These are phyloP conservation scores for Bagarius yarrelli DNA, from an alignment of 2,113 vertebrate species.

Conservation along the genomic window DNA sequence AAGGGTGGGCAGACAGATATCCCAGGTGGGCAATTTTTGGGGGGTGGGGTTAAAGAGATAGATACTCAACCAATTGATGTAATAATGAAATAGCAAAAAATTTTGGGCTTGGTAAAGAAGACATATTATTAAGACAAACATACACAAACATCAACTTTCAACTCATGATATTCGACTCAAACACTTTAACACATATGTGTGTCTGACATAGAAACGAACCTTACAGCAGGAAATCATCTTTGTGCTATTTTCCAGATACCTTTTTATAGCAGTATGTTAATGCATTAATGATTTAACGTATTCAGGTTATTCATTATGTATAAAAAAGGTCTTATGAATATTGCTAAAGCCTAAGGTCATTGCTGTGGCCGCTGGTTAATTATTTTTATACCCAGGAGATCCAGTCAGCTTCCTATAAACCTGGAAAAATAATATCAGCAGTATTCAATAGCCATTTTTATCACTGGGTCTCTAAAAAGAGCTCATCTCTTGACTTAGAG, in stretches of 20 bases:
- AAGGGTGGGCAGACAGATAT: too few species aligned
- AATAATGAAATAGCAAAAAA: too few species aligned
- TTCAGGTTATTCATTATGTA: conserved; percentile 55
- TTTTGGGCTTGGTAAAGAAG: too few species aligned
- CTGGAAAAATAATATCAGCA: conserved; percentile 3
- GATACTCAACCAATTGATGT: too few species aligned
- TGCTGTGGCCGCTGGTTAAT: conserved; percentile 41
- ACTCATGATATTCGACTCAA: background rate
- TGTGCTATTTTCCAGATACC: conserved; percentile 2
- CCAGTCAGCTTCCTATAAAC: conserved; percentile 20
- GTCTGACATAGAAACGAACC: conserved; percentile 38
- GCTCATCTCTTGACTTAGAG: conserved; percentile 23
- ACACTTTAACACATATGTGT: background rate
- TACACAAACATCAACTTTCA: background rate
- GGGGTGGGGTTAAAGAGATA: too few species aligned
- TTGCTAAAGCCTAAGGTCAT: conserved; percentile 45
- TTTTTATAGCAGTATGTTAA: conserved; percentile 27
- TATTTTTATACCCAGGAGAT: conserved; percentile 48
- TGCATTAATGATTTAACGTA: conserved; percentile 42
- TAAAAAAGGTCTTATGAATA: conserved; percentile 42
- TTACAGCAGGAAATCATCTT: conserved; percentile 19
- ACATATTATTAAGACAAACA: background rate
- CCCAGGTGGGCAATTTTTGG: too few species aligned
- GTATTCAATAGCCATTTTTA: conserved; percentile 35
- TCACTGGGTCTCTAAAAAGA: conserved; percentile 11